Evolutionary conservation across 2,888 invertebrate species (phyloP).

Genomic region (Meiosimyza decipiens): DNA sequence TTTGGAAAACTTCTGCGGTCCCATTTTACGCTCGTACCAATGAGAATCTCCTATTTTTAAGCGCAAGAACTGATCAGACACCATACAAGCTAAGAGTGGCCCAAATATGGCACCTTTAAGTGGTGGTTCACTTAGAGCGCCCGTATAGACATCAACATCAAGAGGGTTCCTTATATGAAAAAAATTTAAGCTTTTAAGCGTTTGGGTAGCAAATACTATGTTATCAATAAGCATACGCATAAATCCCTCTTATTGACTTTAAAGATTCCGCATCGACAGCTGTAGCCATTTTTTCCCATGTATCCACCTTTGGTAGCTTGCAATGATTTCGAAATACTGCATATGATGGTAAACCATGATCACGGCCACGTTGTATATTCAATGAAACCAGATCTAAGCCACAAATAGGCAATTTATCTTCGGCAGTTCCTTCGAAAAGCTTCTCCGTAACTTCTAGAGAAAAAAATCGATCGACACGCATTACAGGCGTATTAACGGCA

Average conservation of each 20-base stretch:
- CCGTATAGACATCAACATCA: conserved; percentile 90
- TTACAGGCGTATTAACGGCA: conserved; percentile 75
- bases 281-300: conserved; percentile 74
- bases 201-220: no score
- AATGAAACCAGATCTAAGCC: conserved; percentile 88
- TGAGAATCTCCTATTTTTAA: conserved; percentile 85
- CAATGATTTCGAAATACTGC: conserved; percentile 82
- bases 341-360: conserved; percentile 87
- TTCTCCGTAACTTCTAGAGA: conserved; percentile 64
- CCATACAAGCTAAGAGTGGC: conserved; percentile 84
- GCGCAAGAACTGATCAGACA: conserved; percentile 86
- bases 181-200: background rate
- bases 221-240: conserved; percentile 68
- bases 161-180: conserved; percentile 71
- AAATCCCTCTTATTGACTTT: conserved; percentile 73
- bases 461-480: conserved; percentile 65
- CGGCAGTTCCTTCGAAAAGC: conserved; percentile 58
- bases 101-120: conserved; percentile 80
- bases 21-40: conserved; percentile 85
- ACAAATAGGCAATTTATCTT: conserved; percentile 68
- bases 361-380: conserved; percentile 89
- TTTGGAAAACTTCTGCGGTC: conserved; percentile 74
- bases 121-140: conserved; percentile 84
- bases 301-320: conserved; percentile 72
- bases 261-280: conserved; percentile 76